These are phyloP conservation scores for Holothuria leucospilota DNA, from an alignment of 53 echinoderm and acorn worm species.

Conservation along the genomic window DNA sequence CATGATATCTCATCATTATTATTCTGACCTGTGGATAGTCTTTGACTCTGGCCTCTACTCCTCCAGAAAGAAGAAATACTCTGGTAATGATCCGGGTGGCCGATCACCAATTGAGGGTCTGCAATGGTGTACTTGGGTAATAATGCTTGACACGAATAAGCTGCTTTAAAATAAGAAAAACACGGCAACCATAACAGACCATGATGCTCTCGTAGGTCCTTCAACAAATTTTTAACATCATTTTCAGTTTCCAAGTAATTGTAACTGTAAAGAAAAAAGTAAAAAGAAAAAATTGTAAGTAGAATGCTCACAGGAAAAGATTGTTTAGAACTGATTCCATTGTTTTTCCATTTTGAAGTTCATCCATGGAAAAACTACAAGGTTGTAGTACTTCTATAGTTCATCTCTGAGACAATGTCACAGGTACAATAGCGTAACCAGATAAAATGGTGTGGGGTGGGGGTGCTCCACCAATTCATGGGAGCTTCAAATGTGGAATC, in stretches of 20 bases:
- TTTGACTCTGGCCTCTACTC: background rate
- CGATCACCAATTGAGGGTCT: constrained; percentile 7
- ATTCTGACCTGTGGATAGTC: constrained; percentile 9
- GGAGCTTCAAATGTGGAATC: too few species aligned
- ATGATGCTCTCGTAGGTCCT: constrained; percentile 4
- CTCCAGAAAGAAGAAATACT: constrained; percentile 28
- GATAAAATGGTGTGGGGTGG: too few species aligned
- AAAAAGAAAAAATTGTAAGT: too few species aligned
- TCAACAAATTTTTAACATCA: background rate
- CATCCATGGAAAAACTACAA: too few species aligned
- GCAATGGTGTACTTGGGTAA: background rate
- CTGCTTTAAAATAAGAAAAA: constrained; percentile 7
- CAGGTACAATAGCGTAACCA: too few species aligned
- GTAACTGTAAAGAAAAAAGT: background rate
- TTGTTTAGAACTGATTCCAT: too few species aligned
- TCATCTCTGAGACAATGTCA: too few species aligned
- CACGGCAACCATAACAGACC: constrained; percentile 18
- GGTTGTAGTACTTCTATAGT: too few species aligned
- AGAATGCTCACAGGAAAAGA: too few species aligned
- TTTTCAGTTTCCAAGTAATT: background rate
- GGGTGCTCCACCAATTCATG: too few species aligned
- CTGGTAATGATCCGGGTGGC: constrained; percentile 37
- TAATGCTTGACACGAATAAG: background rate
- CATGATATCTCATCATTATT: too few species aligned
- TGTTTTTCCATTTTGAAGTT: too few species aligned